These are phyloP conservation scores for Radopholus similis DNA, from an alignment of 1,140 invertebrate genomes.

Conservation along the genomic window DNA sequence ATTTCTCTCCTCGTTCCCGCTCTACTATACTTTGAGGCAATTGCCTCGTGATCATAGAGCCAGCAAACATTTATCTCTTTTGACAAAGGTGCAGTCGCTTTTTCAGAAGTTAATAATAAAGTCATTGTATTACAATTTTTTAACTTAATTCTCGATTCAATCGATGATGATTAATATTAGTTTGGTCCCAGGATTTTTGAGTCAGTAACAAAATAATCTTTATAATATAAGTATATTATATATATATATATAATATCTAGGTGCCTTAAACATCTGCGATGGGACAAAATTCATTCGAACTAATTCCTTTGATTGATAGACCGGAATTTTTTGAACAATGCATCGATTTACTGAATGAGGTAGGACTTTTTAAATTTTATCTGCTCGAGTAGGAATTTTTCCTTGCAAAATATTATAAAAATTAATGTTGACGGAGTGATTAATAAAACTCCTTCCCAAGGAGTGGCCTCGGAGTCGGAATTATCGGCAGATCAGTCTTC, in stretches of 20 bases:
- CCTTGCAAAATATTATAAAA: background rate
- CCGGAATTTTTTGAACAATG: slow-evolving; percentile 19
- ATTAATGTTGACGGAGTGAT: background rate
- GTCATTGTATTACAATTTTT: too few species aligned
- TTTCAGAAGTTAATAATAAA: background rate
- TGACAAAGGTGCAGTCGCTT: background rate
- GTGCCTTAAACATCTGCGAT: too few species aligned
- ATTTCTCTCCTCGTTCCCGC: too few species aligned
- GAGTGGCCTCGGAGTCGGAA: slow-evolving; percentile 26
- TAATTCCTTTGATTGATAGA: slow-evolving; percentile 15
- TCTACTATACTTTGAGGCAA: too few species aligned
- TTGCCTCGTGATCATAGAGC: background rate
- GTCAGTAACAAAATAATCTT: background rate
- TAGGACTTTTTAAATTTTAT: background rate
- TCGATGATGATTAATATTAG: too few species aligned
- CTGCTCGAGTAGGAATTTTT: background rate
- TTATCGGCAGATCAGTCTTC: slow-evolving; percentile 8
- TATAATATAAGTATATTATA: background rate
- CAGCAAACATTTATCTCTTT: background rate
- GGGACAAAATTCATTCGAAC: background rate
- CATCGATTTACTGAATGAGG: slow-evolving; percentile 34
- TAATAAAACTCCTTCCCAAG: background rate
- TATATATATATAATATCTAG: background rate
- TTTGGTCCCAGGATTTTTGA: too few species aligned
- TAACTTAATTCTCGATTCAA: too few species aligned